A percentile compares a stretch with the other conserved stretches of the same genome.
These are phyloP conservation scores for Diplolepis rosae DNA, from an alignment of 2,888 invertebrate species.

Conservation along the genomic window DNA sequence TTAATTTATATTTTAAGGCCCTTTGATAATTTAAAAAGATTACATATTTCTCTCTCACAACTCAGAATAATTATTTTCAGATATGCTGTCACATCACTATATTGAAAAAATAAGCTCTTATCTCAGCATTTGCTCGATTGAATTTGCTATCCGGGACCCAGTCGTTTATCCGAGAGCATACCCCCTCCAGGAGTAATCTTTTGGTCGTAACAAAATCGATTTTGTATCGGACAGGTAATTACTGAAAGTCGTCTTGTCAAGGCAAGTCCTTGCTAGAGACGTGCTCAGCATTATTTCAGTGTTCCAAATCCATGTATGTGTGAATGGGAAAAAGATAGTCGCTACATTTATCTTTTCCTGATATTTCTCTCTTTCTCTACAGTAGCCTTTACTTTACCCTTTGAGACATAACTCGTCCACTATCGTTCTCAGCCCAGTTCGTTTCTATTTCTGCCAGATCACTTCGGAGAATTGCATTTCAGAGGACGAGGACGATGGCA, in stretches of 20 bases:
- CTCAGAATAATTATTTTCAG: too few relatives aligned
- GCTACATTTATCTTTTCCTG: constrained; percentile 33
- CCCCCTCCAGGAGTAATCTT: background rate
- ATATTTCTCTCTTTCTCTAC: constrained; percentile 21
- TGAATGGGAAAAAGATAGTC: too few relatives aligned
- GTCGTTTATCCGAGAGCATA: constrained; percentile 11
- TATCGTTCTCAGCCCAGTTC: constrained; percentile 41
- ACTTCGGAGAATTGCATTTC: constrained; percentile 50
- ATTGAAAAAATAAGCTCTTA: constrained; percentile 5
- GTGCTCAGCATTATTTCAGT: constrained; percentile 60
- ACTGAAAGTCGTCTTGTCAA: constrained; percentile 56
- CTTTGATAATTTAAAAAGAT: too few relatives aligned
- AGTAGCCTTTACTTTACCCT: constrained; percentile 22
- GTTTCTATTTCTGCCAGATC: constrained; percentile 52
- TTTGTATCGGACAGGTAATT: constrained; percentile 67
- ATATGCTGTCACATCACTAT: background rate
- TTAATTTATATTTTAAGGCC: too few relatives aligned
- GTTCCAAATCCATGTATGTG: background rate
- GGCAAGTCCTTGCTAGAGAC: constrained; percentile 55
- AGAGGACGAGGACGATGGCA: constrained; percentile 32
- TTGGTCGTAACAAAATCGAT: constrained; percentile 57
- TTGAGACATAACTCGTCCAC: constrained; percentile 35
- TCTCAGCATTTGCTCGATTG: constrained; percentile 1
- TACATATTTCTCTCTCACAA: too few relatives aligned
- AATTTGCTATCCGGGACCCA: background rate